Evolutionary conservation across 2,888 invertebrate genomes (phyloP), one percentile per base, ranked within the genome.

Genomic region (Tipula vernalis): DNA sequence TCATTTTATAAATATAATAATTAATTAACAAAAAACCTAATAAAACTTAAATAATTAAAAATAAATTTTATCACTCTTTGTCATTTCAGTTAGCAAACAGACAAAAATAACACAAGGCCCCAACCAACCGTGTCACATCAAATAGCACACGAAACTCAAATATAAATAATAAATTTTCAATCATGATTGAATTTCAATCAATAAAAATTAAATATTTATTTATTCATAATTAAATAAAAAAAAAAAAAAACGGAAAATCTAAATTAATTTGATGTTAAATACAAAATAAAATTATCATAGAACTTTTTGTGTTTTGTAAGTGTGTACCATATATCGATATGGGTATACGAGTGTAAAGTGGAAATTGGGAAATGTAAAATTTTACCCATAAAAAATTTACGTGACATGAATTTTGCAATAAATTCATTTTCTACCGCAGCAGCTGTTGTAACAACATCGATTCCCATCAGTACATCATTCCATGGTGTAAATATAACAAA

Each of bases 391-490:
- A 28, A 28, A 71, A 15, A 18, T 28, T 12, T 71, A 71, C 71
- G 71, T 71, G 71, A 71, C 28, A 71, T 84, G 84, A 84, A 84
- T 84, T 36, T 39, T n/a, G 41, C 84, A 84, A 84, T 84, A 84
- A 39, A 39, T 84, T 84, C 41, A 84, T 36, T 39, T 36, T n/a
- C 84, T 3, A 39, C 41, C 39, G 84, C 41, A 41, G 36, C 83
- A 83, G 36, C 51, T 85, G 71, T 10, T 18, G 71, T 71, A 71
- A 71, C 71, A 71, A 71, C 71, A 4, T 71, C 71, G 3, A 71
- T 71, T 10, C 71, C 71, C 71, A 71, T 28, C 3, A 28, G 8
- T 28, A 28, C 28, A 28, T 71, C 71, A 71, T 28, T 10, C 28
- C 71, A 71, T 71, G 71, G 71, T 71, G 28, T 71, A 10, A 71